Percentiles rank a stretch among this genome's conserved stretches.
Evolutionary conservation across 2,888 invertebrate species (phyloP).

Genomic region (Achlya flavicornis): DNA sequence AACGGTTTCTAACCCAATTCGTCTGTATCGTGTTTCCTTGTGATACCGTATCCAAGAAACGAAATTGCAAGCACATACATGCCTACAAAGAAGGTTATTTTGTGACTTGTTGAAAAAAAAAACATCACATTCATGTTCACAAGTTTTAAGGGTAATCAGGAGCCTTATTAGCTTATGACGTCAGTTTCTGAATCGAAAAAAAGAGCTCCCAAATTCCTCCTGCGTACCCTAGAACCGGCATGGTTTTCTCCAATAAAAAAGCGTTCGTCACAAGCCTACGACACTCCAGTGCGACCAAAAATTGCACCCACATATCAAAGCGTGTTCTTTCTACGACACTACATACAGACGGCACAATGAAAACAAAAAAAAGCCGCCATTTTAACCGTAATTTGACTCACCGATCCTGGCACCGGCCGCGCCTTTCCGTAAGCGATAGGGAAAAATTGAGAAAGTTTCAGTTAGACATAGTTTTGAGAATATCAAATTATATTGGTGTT

Average conservation of each 20-base stretch:
- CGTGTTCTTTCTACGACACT: constrained; percentile 48
- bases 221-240: background rate
- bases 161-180: background rate
- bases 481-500: background rate
- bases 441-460: constrained; percentile 57
- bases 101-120: constrained; percentile 14
- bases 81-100: constrained; percentile 59
- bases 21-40: constrained; percentile 65
- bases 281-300: constrained; percentile 31
- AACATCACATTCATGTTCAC: background rate
- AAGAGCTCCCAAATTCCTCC: background rate
- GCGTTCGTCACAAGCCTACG: constrained; percentile 17
- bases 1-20: constrained; percentile 66
- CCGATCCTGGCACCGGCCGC: constrained; percentile 87
- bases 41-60: constrained; percentile 66
- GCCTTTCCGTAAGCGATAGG: constrained; percentile 76
- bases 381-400: constrained; percentile 72
- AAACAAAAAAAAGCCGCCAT: constrained; percentile 52
- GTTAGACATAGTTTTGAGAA: constrained; percentile 43
- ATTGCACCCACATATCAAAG: constrained; percentile 61
- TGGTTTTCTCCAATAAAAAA: constrained; percentile 2
- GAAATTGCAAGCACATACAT: constrained; percentile 71
- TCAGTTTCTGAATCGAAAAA: background rate
- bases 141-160: background rate
- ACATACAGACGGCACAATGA: constrained; percentile 48